A percentile compares a stretch with the other conserved stretches of the same genome.
Conservation (phyloP, 2,888 invertebrate species). For the Drosophila percnosoma region DNA sequence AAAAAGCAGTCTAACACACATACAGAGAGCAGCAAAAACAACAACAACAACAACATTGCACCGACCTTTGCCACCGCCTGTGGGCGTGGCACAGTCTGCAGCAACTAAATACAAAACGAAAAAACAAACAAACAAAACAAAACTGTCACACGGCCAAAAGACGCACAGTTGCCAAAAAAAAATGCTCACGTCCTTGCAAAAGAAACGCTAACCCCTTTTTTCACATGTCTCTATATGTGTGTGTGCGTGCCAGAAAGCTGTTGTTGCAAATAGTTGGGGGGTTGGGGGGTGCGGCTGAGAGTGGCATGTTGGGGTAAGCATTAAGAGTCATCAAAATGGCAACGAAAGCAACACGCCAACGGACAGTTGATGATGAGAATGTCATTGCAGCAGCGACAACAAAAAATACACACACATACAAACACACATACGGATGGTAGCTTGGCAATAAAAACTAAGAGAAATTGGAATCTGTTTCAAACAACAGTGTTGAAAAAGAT, state of each 20-base stretch:
- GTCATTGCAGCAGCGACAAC: constrained; percentile 23
- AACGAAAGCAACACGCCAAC: constrained; percentile 33
- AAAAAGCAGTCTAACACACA: constrained; percentile 7
- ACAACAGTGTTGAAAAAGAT: neutral
- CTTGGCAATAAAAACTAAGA: neutral
- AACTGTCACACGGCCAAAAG: constrained; percentile 51
- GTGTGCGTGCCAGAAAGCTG: constrained; percentile 9
- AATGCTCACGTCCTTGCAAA: constrained; percentile 11
- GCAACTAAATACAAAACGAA: constrained; percentile 15
- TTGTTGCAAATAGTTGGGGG: neutral
- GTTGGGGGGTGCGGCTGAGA: neutral
- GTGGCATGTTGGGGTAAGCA: constrained; percentile 13
- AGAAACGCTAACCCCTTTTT: constrained; percentile 31
- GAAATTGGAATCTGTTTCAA: neutral
- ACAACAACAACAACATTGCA: constrained; percentile 22
- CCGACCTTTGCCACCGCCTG: constrained; percentile 26
- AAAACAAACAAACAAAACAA: constrained; percentile 4
- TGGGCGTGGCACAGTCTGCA: constrained; percentile 39
- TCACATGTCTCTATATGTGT: constrained; percentile 7
- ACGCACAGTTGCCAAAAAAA: constrained; percentile 30
- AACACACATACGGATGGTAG: neutral
- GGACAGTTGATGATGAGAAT: constrained; percentile 54
- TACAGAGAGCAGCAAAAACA: constrained; percentile 4
- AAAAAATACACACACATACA: neutral
- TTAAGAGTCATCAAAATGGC: constrained; percentile 45